These are phyloP conservation scores for Eumacrocentrus americanus DNA, from an alignment of 2,888 invertebrate species.

Conservation along the genomic window DNA sequence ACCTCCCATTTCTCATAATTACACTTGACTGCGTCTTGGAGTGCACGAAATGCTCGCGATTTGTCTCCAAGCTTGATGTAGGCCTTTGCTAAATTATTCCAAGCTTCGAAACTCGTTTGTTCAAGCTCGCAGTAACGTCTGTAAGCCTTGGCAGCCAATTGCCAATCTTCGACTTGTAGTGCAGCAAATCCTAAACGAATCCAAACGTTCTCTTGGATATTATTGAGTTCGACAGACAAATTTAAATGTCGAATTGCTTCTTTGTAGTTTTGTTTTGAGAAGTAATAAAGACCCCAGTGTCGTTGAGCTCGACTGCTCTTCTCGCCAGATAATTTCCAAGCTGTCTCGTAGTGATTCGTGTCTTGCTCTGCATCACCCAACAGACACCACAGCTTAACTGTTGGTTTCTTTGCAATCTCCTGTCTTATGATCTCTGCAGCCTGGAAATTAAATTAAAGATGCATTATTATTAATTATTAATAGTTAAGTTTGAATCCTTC, in stretches of 20 bases:
- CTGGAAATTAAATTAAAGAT: slow-evolving; percentile 56
- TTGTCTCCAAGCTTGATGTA: slow-evolving; percentile 89
- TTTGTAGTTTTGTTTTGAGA: slow-evolving; percentile 73
- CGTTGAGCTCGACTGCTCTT: slow-evolving; percentile 85
- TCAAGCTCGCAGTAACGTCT: slow-evolving; percentile 87
- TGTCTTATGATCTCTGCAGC: slow-evolving; percentile 88
- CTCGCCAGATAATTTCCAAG: slow-evolving; percentile 86
- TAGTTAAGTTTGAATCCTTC: not conserved
- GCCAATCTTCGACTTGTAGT: slow-evolving; percentile 79
- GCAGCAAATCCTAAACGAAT: slow-evolving; percentile 86
- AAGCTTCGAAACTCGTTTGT: slow-evolving; percentile 88
- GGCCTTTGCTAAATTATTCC: slow-evolving; percentile 97
- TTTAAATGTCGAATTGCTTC: slow-evolving; percentile 83
- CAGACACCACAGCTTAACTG: slow-evolving; percentile 86
- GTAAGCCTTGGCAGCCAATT: slow-evolving; percentile 83
- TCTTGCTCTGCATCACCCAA: slow-evolving; percentile 89
- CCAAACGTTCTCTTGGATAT: slow-evolving; percentile 87
- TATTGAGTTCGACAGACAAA: slow-evolving; percentile 83
- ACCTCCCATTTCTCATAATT: slow-evolving; percentile 93
- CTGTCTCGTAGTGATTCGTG: slow-evolving; percentile 80
- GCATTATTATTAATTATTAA: not conserved
- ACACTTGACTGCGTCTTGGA: slow-evolving; percentile 88
- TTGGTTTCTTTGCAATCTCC: slow-evolving; percentile 78
- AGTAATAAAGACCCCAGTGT: slow-evolving; percentile 85
- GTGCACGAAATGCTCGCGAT: slow-evolving; percentile 79